Evolutionary conservation across 2,888 invertebrate species (phyloP).

Genomic region (Onthophagus sagittarius): DNA sequence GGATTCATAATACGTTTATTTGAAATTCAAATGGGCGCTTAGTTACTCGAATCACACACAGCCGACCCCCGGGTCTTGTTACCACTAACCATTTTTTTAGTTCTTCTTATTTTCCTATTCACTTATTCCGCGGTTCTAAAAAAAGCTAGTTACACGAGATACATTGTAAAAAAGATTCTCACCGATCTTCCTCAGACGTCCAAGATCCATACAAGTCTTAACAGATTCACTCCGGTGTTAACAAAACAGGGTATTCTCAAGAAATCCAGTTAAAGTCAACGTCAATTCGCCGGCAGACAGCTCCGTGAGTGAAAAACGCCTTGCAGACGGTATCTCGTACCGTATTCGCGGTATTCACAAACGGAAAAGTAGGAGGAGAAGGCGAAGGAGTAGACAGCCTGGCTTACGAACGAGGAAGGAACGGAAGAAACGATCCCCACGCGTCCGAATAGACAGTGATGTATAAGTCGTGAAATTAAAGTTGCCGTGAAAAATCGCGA

Average conservation of each 20-base stretch:
- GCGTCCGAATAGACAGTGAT: slow-evolving; percentile 6
- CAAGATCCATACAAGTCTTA: neutral
- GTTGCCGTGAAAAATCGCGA: slow-evolving; percentile 7
- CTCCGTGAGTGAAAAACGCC: neutral
- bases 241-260: neutral
- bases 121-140: neutral
- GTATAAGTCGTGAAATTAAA: slow-evolving; percentile 13
- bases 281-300: slow-evolving; percentile 13
- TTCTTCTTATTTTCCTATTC: neutral
- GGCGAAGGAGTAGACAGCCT: neutral
- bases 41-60: neutral
- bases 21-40: neutral
- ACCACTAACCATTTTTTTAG: neutral
- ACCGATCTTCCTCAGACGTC: neutral
- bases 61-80: neutral
- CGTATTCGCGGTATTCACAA: slow-evolving; percentile 2
- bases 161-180: neutral
- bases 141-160: no score
- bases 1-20: neutral
- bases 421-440: neutral
- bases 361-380: neutral
- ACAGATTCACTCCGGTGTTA: neutral
- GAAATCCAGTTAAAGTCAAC: slow-evolving; percentile 2
- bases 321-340: neutral
- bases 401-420: neutral